These are phyloP conservation scores for Oncorhynchus nerka DNA, from an alignment of 2,113 vertebrate species.

Conservation along the genomic window DNA sequence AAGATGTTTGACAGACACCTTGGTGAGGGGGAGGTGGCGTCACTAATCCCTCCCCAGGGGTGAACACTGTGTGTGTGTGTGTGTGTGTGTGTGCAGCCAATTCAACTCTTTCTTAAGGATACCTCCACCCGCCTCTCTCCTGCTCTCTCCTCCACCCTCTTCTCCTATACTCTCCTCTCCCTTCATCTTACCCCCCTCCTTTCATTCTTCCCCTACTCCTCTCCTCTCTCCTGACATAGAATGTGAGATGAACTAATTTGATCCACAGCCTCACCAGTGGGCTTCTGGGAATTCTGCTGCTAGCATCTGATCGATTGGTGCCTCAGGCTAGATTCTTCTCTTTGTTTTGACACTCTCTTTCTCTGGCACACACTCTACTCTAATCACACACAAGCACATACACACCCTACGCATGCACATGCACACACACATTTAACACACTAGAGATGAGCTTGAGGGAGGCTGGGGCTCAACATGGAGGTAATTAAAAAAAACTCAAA, in stretches of 20 bases:
- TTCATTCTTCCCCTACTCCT: constrained; percentile 13
- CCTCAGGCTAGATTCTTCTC: constrained; percentile 62
- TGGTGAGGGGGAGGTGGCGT: background rate
- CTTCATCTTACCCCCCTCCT: constrained; percentile 33
- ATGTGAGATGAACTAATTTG: constrained; percentile 73
- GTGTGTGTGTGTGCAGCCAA: background rate
- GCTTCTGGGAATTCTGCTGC: constrained; percentile 69
- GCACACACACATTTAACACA: constrained; percentile 17
- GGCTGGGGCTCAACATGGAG: constrained; percentile 30
- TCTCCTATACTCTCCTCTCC: constrained; percentile 27
- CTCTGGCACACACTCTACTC: constrained; percentile 14
- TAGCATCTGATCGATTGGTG: constrained; percentile 70
- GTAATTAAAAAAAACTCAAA: constrained; percentile 64
- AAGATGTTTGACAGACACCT: constrained; percentile 1
- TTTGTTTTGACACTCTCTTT: constrained; percentile 50
- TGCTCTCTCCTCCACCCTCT: constrained; percentile 28
- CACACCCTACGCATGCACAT: background rate
- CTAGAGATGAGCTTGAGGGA: constrained; percentile 53
- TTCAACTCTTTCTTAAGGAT: constrained; percentile 26
- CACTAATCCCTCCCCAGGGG: background rate
- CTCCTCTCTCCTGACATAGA: constrained; percentile 44
- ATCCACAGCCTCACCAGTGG: constrained; percentile 63
- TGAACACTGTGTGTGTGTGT: constrained; percentile 32
- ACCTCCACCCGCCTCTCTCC: constrained; percentile 20
- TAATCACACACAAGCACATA: constrained; percentile 15